A percentile compares a stretch with the other conserved stretches of the same genome.
Conservation (phyloP, 2,113 vertebrate genomes). For the Cyanocitta stelleri region DNA sequence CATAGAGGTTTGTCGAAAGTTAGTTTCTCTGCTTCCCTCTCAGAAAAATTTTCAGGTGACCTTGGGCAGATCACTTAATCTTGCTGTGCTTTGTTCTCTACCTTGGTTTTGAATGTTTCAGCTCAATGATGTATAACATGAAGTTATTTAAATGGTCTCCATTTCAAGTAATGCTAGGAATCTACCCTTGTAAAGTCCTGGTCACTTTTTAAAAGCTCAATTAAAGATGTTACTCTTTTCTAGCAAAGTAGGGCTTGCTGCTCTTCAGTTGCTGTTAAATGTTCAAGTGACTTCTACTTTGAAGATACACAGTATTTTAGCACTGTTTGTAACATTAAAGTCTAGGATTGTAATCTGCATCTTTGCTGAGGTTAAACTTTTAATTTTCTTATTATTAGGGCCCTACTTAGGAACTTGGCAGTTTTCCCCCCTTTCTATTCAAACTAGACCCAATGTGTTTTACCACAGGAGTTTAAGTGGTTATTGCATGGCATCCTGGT, state of each 20-base stretch:
- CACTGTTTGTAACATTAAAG: neutral
- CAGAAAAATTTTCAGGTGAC: neutral
- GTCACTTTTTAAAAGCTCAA: neutral
- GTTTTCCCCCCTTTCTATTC: neutral
- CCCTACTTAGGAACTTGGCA: neutral
- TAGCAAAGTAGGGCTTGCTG: neutral
- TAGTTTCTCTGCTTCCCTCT: neutral
- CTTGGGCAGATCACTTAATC: neutral
- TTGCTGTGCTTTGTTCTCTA: neutral
- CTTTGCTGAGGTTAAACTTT: slow-evolving; percentile 5
- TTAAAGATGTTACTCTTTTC: neutral
- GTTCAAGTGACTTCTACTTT: neutral
- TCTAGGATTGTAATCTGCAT: neutral
- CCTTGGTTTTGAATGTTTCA: neutral
- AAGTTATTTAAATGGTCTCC: neutral
- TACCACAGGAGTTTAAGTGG: neutral
- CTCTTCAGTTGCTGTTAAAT: neutral
- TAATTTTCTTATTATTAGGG: neutral
- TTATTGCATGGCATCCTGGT: neutral
- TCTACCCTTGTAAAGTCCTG: neutral
- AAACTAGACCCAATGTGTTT: neutral
- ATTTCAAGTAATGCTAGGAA: neutral
- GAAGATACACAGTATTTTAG: neutral
- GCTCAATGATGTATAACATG: neutral
- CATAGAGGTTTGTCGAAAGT: neutral